These are phyloP conservation scores for Hyperopisus bebe DNA, from an alignment of 2,113 vertebrate species.

Conservation along the genomic window DNA sequence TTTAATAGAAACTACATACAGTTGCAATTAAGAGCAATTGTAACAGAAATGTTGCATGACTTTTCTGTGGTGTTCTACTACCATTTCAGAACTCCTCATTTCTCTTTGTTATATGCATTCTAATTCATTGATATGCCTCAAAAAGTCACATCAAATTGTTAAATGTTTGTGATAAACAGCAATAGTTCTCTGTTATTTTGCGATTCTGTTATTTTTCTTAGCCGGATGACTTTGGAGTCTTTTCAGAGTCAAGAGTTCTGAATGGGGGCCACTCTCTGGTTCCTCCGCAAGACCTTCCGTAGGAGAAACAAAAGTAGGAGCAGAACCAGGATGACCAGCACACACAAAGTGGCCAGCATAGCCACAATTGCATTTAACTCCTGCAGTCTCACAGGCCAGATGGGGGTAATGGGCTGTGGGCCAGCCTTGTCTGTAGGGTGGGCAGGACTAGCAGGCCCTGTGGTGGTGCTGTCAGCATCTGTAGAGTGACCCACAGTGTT, in stretches of 20 bases:
- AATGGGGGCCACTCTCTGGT: slow-evolving; percentile 55
- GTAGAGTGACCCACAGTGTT: slow-evolving; percentile 30
- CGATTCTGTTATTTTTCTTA: background rate
- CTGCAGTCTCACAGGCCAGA: background rate
- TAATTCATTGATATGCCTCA: background rate
- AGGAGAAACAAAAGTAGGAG: slow-evolving; percentile 46
- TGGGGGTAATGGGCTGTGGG: slow-evolving; percentile 21
- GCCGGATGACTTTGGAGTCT: background rate
- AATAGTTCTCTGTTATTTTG: background rate
- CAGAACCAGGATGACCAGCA: slow-evolving; percentile 47
- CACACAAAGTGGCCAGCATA: slow-evolving; percentile 50
- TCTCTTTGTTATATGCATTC: background rate
- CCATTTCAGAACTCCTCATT: background rate
- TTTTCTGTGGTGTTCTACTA: background rate
- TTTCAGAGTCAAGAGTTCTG: slow-evolving; percentile 24
- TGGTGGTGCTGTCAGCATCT: slow-evolving; percentile 25
- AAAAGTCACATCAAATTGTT: background rate
- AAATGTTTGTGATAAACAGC: background rate
- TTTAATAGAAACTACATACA: slow-evolving; percentile 11
- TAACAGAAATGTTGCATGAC: slow-evolving; percentile 4
- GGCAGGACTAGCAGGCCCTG: slow-evolving; percentile 24
- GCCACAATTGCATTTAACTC: slow-evolving; percentile 38
- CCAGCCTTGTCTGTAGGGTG: slow-evolving; percentile 36
- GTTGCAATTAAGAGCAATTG: slow-evolving; percentile 13
- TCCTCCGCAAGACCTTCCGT: slow-evolving; percentile 44